These are phyloP conservation scores for Capitulum mitella DNA, from an alignment of 2,888 invertebrate genomes.

Conservation along the genomic window DNA sequence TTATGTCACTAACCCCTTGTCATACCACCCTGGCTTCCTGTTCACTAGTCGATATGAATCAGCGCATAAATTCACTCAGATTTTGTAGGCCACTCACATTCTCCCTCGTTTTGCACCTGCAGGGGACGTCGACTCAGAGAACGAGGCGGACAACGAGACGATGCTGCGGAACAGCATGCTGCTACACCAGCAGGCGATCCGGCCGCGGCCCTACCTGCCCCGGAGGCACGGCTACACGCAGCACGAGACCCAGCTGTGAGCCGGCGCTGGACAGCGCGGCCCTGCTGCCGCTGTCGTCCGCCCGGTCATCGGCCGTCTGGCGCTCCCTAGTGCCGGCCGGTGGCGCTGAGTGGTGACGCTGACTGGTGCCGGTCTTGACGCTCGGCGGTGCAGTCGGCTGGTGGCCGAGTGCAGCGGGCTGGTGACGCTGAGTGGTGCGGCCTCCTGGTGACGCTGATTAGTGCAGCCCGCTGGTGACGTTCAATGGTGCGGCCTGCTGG, in stretches of 20 bases:
- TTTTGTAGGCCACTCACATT: too few relatives aligned
- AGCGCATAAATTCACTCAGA: too few relatives aligned
- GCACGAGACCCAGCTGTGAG: conserved; percentile 29
- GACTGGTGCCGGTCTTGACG: neutral
- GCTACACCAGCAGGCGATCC: conserved; percentile 31
- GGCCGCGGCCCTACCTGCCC: conserved; percentile 31
- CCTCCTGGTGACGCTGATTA: too few relatives aligned
- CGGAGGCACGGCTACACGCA: conserved; percentile 29
- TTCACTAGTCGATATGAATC: too few relatives aligned
- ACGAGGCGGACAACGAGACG: conserved; percentile 51
- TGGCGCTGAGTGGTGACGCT: neutral
- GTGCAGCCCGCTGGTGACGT: too few relatives aligned
- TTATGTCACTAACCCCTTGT: too few relatives aligned
- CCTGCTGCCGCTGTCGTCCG: neutral
- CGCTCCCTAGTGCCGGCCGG: neutral
- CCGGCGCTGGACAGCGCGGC: neutral
- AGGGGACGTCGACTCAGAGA: conserved; percentile 75
- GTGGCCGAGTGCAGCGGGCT: neutral
- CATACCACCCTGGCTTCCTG: too few relatives aligned
- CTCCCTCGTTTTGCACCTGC: too few relatives aligned
- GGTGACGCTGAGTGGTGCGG: neutral
- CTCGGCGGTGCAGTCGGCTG: neutral
- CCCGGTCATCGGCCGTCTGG: neutral
- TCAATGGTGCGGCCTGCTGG: too few relatives aligned
- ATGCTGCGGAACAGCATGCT: conserved; percentile 30